A percentile compares a stretch with the other conserved stretches of the same genome.
Conservation (phyloP, 2,888 invertebrate species). For the Caenorhabditis sp. region DNA sequence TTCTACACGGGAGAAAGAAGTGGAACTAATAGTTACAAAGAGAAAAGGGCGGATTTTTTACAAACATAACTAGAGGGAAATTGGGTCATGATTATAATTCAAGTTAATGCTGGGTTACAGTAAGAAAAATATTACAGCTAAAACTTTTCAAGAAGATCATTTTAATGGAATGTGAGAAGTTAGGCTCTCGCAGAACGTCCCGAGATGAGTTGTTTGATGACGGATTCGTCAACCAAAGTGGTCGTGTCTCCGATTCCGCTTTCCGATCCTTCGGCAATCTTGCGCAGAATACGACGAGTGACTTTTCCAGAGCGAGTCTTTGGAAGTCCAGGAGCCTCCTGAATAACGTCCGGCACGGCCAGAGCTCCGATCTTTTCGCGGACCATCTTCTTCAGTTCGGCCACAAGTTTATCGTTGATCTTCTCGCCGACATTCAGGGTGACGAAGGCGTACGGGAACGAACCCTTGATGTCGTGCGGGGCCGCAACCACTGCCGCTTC, state of each 20-base stretch:
- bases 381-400: slow-evolving; percentile 81
- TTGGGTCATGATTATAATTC: slow-evolving; percentile 12
- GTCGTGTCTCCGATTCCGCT: slow-evolving; percentile 91
- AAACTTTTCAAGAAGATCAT: slow-evolving; percentile 21
- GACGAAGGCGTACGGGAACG: slow-evolving; percentile 96
- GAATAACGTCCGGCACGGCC: slow-evolving; percentile 94
- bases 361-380: slow-evolving; percentile 93
- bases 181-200: slow-evolving; percentile 59
- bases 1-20: slow-evolving; percentile 32
- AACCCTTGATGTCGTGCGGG: slow-evolving; percentile 95
- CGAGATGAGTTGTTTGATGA: slow-evolving; percentile 72
- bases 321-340: slow-evolving; percentile 93
- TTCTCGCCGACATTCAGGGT: slow-evolving; percentile 84
- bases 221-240: slow-evolving; percentile 87
- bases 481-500: slow-evolving; percentile 97
- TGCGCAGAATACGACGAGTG: slow-evolving; percentile 93
- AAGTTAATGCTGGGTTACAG: slow-evolving; percentile 38
- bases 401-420: slow-evolving; percentile 49
- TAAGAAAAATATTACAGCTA: slow-evolving; percentile 37
- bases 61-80: neutral
- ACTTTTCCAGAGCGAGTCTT: slow-evolving; percentile 90
- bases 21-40: slow-evolving; percentile 18
- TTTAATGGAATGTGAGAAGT: neutral
- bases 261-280: slow-evolving; percentile 90
- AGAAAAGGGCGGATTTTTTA: too few relatives aligned